Percentiles rank a stretch among this genome's conserved stretches.
phyloP scores from a whole-genome alignment of 1,140 invertebrate species.

The Brachionus sp. region DNA sequence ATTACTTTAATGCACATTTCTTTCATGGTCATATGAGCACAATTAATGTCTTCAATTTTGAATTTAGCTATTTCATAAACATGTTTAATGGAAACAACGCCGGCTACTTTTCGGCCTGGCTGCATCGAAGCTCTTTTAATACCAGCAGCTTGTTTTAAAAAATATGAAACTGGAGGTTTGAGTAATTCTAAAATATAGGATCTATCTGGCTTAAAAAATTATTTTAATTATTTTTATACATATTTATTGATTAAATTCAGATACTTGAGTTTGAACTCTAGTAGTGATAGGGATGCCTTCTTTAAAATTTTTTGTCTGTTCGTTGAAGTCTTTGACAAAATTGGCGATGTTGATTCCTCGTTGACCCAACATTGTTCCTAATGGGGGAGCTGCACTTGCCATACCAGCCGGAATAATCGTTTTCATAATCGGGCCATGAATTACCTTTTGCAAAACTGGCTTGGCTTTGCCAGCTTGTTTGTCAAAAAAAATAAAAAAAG shows the following conservation, averaged over 20 bases:
- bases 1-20: conserved; percentile 77
- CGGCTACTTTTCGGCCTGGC: conserved; percentile 73
- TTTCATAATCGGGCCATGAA: conserved; percentile 69
- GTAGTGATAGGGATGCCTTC: conserved; percentile 84
- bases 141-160: conserved; percentile 90
- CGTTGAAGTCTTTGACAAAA: conserved; percentile 98
- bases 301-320: conserved; percentile 83
- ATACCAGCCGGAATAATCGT: conserved; percentile 79
- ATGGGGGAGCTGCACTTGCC: conserved; percentile 77
- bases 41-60: conserved; percentile 75
- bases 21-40: conserved; percentile 55
- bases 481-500: neutral
- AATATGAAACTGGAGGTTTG: conserved; percentile 78
- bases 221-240: neutral
- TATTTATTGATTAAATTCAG: neutral
- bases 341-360: conserved; percentile 70
- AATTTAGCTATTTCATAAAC: conserved; percentile 96
- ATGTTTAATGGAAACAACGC: conserved; percentile 90
- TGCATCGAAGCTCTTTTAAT: conserved; percentile 76
- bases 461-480: conserved; percentile 38
- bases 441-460: conserved; percentile 66
- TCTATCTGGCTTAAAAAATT: conserved; percentile 68
- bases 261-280: conserved; percentile 70
- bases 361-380: conserved; percentile 85
- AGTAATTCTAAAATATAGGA: conserved; percentile 77